phyloP scores from a whole-genome alignment of 2,113 vertebrate species.

The Carassius gibelio region DNA sequence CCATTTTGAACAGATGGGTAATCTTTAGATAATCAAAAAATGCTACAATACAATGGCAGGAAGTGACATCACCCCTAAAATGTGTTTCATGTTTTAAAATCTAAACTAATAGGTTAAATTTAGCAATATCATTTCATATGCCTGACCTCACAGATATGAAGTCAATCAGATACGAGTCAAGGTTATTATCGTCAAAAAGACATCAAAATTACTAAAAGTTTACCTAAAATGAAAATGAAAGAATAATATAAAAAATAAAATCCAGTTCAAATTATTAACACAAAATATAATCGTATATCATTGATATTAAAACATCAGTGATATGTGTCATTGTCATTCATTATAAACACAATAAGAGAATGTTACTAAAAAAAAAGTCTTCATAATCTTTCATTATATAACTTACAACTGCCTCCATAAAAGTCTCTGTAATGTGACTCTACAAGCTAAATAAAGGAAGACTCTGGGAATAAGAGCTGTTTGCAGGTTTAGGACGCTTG shows the following conservation, averaged over 20 bases:
- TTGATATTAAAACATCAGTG: too few species aligned
- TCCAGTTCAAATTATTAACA: too few species aligned
- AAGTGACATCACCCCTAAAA: not conserved
- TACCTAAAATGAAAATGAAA: too few species aligned
- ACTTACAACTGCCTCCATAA: not conserved
- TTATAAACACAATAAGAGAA: too few species aligned
- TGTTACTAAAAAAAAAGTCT: too few species aligned
- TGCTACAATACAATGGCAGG: not conserved
- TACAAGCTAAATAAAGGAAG: not conserved
- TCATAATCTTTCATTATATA: not conserved
- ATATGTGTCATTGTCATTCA: too few species aligned
- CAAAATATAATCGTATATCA: too few species aligned
- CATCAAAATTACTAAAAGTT: too few species aligned
- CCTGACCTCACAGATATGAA: not conserved
- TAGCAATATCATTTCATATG: not conserved
- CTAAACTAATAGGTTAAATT: too few species aligned
- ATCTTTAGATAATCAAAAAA: not conserved
- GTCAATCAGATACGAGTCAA: not conserved
- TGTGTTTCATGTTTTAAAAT: not conserved
- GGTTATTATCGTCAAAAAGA: not conserved
- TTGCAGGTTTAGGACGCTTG: slow-evolving; percentile 22
- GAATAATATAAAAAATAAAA: too few species aligned
- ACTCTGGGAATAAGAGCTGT: not conserved
- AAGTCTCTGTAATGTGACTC: not conserved
- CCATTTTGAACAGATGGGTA: not conserved